Percentiles rank a stretch among this genome's conserved stretches.
phyloP scores from a whole-genome alignment of 2,113 vertebrate species.

The Apeltes quadracus region DNA sequence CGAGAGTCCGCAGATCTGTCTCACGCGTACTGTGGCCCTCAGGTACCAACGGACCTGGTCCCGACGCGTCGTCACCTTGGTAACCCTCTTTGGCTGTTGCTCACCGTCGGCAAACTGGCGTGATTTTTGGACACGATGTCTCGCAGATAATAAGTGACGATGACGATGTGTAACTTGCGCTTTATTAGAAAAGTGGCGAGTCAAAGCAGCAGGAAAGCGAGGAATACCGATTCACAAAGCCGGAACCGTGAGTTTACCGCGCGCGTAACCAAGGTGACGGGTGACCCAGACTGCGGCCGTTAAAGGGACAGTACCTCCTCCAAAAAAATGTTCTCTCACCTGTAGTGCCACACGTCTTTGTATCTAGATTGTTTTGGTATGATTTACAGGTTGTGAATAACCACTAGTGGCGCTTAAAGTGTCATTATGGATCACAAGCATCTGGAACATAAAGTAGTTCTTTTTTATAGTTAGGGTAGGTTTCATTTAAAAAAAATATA shows the following conservation, averaged over 20 bases:
- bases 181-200: conserved; percentile 9
- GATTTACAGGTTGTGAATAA: too few species aligned
- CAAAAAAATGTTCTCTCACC: too few species aligned
- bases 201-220: neutral
- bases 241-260: conserved; percentile 5
- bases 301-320: neutral
- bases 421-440: too few species aligned
- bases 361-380: too few species aligned
- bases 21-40: neutral
- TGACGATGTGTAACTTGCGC: conserved; percentile 7
- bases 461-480: too few species aligned
- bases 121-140: neutral
- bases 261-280: conserved; percentile 28
- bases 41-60: neutral
- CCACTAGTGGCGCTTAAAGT: too few species aligned
- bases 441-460: neutral
- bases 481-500: too few species aligned
- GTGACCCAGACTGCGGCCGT: neutral
- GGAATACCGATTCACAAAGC: conserved; percentile 32
- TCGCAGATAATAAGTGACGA: neutral
- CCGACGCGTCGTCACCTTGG: conserved; percentile 47
- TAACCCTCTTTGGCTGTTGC: neutral
- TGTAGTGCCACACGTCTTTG: too few species aligned
- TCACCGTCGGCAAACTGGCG: neutral
- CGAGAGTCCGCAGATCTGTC: conserved; percentile 9